These are phyloP conservation scores for Ericerus pela DNA, from an alignment of 1,140 invertebrate species.

Conservation along the genomic window DNA sequence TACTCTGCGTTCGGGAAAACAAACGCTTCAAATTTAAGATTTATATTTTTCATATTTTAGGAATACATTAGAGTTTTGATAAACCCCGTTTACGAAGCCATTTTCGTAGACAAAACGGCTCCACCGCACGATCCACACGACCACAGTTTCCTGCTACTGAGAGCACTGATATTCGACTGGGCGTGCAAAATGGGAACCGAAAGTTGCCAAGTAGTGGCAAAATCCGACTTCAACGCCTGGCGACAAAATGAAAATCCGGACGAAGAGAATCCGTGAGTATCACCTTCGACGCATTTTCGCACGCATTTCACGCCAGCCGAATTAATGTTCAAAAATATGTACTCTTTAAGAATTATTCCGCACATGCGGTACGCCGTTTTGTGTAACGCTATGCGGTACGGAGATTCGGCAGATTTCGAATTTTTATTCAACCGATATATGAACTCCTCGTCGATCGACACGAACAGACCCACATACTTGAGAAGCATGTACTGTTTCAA, in stretches of 20 bases:
- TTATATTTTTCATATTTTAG: too few relatives aligned
- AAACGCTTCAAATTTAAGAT: too few relatives aligned
- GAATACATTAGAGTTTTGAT: too few relatives aligned
- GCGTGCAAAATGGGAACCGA: not conserved
- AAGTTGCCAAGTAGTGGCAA: not conserved
- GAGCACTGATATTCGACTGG: not conserved
- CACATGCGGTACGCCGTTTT: not conserved
- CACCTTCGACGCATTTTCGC: not conserved
- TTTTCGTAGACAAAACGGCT: too few relatives aligned
- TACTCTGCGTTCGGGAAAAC: too few relatives aligned
- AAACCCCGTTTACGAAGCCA: too few relatives aligned
- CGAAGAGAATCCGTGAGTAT: not conserved
- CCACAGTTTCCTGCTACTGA: not conserved
- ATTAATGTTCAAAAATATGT: not conserved
- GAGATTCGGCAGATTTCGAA: not conserved
- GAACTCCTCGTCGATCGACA: not conserved
- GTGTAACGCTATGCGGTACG: not conserved
- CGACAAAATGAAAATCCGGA: not conserved
- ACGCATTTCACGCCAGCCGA: not conserved
- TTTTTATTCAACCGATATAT: not conserved
- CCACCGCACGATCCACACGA: too few relatives aligned
- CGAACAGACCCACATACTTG: not conserved
- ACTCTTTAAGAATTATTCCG: not conserved
- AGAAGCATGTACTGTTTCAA: conserved; percentile 1
- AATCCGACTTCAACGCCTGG: not conserved